Evolutionary conservation across 1,140 invertebrate genomes (phyloP), one percentile per base, ranked within the genome.

Genomic region (Zeugodacus cucurbitae): DNA sequence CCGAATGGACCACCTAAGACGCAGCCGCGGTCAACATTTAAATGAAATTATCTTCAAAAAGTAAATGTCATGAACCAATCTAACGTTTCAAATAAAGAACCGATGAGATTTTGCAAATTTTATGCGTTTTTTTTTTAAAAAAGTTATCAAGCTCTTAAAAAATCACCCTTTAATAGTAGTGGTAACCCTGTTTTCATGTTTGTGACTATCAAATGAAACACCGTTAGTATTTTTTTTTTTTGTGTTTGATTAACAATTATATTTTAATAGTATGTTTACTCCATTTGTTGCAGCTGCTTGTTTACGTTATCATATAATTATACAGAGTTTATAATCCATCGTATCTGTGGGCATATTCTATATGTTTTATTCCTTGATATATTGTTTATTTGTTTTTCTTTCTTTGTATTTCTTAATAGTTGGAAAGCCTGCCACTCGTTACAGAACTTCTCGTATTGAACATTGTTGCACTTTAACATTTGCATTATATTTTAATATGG

Each of bases 181-280:
- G 2, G 48, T 14, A 54, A 54, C 11, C 48, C 14, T 54, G 14
- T 0, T 17, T 54, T 54, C 1, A 54, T 54, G 37, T 41, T 41
- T 41, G 37, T 62, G 58, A 2, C 0, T 8, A 62, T 26, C 3
- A 62, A 74, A 74, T 82, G 17, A 82, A 82, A 82, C 32, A 29
- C 41, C 48, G 41, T n/a, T n/a, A n/a, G 10, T 22, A 67, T 37
- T 41, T 29, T 37, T 70, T 67, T 17, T 78, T 88, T 89, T 91
- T 90, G 90, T 90, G 88, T 91, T 92, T 91, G 92, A 91, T 93
- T 93, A 93, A 93, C 92, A 93, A 92, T 93, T 93, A 93, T 93
- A 93, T 92, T 93, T 92, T 91, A 92, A 91, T 93, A 92, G 91
- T 93, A 82, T 44, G 22, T 82, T 82, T 48, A 48, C 74, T 82